Conservation (phyloP, 2,113 vertebrate species). For the Climacteris rufus region DNA sequence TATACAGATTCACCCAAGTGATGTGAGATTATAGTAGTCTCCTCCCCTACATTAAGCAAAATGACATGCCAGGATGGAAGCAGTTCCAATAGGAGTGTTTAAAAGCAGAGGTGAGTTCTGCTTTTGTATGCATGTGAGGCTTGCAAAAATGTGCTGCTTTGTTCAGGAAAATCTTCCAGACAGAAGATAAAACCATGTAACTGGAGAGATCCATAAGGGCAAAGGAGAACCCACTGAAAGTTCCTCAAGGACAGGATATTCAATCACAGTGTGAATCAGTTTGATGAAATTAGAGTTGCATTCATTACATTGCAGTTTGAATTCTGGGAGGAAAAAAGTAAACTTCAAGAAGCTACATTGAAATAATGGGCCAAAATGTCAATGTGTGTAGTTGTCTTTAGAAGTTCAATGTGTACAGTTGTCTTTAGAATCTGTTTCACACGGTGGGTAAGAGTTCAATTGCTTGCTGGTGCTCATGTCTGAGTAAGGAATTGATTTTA, state of each 20-base stretch:
- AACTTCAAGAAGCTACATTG: background rate
- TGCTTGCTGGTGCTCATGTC: background rate
- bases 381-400: no score
- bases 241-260: background rate
- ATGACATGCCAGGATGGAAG: background rate
- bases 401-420: background rate
- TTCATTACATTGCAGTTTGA: background rate
- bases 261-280: background rate
- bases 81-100: background rate
- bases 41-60: background rate
- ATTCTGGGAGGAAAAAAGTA: background rate
- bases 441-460: background rate
- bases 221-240: constrained; percentile 69
- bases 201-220: constrained; percentile 66
- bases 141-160: background rate
- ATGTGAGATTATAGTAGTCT: background rate
- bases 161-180: constrained; percentile 75
- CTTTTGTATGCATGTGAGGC: background rate
- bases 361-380: background rate
- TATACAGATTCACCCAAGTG: background rate
- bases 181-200: constrained; percentile 65
- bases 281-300: background rate
- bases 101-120: background rate
- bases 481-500: background rate
- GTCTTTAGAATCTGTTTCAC: background rate